Percentiles rank a stretch among this genome's conserved stretches.
phyloP scores from a whole-genome alignment of 2,888 invertebrate species.

The Drosophila pegasa region DNA sequence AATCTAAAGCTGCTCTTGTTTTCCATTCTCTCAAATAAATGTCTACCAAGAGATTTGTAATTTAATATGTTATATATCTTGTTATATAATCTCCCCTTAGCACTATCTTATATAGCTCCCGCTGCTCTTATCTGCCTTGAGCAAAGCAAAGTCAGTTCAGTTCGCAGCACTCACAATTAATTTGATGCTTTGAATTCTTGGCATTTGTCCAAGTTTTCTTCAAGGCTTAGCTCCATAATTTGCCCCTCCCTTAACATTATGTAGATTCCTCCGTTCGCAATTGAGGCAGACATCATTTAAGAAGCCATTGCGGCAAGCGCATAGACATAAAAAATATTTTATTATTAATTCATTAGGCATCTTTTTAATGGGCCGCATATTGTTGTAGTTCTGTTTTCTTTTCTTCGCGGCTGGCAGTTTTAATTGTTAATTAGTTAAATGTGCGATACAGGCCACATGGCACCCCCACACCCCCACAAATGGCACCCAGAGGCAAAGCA shows the following conservation, averaged over 20 bases:
- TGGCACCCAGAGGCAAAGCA: constrained; percentile 47
- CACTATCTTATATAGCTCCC: not conserved
- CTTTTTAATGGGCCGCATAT: constrained; percentile 76
- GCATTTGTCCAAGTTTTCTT: not conserved
- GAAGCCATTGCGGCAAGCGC: constrained; percentile 37
- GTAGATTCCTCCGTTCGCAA: constrained; percentile 33
- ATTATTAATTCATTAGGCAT: constrained; percentile 77
- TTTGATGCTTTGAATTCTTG: not conserved
- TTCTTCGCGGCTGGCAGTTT: constrained; percentile 64
- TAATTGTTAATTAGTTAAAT: constrained; percentile 80
- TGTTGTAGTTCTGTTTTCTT: constrained; percentile 46
- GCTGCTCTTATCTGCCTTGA: not conserved
- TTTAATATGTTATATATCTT: too few species aligned
- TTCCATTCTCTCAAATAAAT: not conserved
- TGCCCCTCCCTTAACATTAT: constrained; percentile 30
- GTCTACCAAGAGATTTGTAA: not conserved
- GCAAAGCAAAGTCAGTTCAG: not conserved
- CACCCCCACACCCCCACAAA: constrained; percentile 28
- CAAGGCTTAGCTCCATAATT: constrained; percentile 20
- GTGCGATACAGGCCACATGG: constrained; percentile 76
- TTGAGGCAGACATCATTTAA: constrained; percentile 43
- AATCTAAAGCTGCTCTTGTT: not conserved
- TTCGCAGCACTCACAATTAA: not conserved
- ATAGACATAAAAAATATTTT: constrained; percentile 69
- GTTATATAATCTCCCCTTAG: too few species aligned